Conservation (phyloP, 1,140 invertebrate genomes). For the Danaus plexippus region DNA sequence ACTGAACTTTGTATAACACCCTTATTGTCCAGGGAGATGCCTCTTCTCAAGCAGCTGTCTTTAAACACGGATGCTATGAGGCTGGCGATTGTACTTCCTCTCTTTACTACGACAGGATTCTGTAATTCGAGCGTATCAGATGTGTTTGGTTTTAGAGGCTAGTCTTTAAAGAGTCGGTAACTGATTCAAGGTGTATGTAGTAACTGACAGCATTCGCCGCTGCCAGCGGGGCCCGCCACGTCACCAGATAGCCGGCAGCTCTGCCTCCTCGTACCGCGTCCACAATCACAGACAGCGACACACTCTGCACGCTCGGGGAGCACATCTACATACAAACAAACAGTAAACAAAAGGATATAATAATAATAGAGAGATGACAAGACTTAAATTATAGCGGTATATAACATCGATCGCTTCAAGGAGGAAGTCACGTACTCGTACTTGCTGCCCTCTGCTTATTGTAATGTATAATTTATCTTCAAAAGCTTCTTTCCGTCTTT, state of each 20-base stretch:
- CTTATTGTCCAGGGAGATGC: slow-evolving; percentile 30
- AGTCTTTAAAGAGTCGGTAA: too few relatives aligned
- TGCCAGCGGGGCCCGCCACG: slow-evolving; percentile 41
- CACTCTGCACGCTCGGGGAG: slow-evolving; percentile 37
- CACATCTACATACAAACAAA: background rate
- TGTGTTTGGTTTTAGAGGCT: too few relatives aligned
- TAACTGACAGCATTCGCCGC: slow-evolving; percentile 33
- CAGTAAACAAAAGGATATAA: background rate
- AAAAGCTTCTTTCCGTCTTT: too few relatives aligned
- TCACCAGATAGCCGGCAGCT: slow-evolving; percentile 42
- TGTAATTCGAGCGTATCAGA: slow-evolving; percentile 14
- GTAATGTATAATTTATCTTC: too few relatives aligned
- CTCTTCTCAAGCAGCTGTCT: slow-evolving; percentile 33
- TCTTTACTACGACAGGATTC: slow-evolving; percentile 39
- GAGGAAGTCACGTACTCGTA: too few relatives aligned
- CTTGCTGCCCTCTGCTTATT: too few relatives aligned
- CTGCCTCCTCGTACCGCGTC: slow-evolving; percentile 39
- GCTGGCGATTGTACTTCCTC: slow-evolving; percentile 41
- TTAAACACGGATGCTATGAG: slow-evolving; percentile 49
- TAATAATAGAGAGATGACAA: too few relatives aligned
- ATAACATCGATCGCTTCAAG: too few relatives aligned
- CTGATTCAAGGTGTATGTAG: background rate
- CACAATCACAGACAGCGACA: slow-evolving; percentile 46
- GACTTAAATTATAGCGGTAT: too few relatives aligned
- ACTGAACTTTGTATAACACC: slow-evolving; percentile 40